Evolutionary conservation across 2,888 invertebrate genomes (phyloP).

Genomic region (Scrobipalpa costella): DNA sequence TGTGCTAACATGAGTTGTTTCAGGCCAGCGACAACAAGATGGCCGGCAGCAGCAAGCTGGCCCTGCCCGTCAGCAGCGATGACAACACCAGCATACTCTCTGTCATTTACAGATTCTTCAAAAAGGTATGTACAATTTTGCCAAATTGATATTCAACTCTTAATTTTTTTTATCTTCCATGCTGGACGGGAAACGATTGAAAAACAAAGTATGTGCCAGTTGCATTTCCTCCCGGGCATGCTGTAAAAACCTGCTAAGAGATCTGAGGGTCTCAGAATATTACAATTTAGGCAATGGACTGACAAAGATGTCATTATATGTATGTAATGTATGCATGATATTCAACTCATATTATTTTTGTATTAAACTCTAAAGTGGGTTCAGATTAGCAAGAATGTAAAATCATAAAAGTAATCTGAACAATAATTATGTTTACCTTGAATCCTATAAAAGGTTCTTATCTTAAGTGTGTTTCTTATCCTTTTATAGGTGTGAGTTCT

Average conservation of each 20-base stretch:
- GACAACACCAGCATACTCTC: slow-evolving; percentile 79
- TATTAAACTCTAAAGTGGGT: background rate
- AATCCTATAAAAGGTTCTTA: background rate
- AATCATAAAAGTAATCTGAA: slow-evolving; percentile 30
- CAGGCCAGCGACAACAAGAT: slow-evolving; percentile 67
- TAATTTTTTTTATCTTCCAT: too few relatives aligned
- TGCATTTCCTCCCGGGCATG: too few relatives aligned
- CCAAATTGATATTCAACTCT: too few relatives aligned
- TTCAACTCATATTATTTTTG: too few relatives aligned
- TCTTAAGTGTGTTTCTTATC: background rate
- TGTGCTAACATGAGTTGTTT: slow-evolving; percentile 29
- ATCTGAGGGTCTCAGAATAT: too few relatives aligned
- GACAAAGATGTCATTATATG: too few relatives aligned
- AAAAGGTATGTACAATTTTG: slow-evolving; percentile 83
- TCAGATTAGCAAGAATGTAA: background rate
- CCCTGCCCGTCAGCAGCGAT: slow-evolving; percentile 67
- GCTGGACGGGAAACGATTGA: too few relatives aligned
- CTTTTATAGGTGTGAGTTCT: background rate
- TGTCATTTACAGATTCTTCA: slow-evolving; percentile 82
- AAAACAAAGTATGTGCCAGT: too few relatives aligned
- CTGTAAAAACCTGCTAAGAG: too few relatives aligned
- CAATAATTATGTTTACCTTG: background rate
- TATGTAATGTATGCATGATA: too few relatives aligned
- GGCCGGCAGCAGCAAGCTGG: slow-evolving; percentile 68
- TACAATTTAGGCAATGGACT: too few relatives aligned